Evolutionary conservation across 2,888 invertebrate species (phyloP), one percentile per base, ranked within the genome.

Genomic region (Gordius sp.): DNA sequence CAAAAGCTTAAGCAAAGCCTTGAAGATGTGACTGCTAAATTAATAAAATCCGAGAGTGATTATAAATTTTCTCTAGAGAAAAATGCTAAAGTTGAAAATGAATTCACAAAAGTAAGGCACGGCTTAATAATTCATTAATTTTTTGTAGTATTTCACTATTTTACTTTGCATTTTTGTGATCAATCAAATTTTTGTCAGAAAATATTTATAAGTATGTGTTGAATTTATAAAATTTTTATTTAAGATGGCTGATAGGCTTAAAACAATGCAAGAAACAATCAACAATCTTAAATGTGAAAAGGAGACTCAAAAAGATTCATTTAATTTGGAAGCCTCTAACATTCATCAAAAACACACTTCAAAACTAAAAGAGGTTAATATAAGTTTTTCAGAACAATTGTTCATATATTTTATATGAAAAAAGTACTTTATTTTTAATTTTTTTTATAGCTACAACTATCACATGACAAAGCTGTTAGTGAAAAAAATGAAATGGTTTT

Each of bases 401-500:
- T 13, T 33, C 39, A 13, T n/a, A 33, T 13, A 13, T 33, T 33
- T 33, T 33, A 33, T 33, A 33, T 33, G n/a, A 33, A 33, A 33
- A 33, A 13, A 33, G 8, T 33, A 13, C 8, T 33, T 13, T 33
- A 13, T 33, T 13, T 33, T 33, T 8, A n/a, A 33, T 33, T 13
- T 13, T 33, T 13, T n/a, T n/a, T n/a, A 33, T 13, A n/a, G n/a
- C 39, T 33, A 8, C 8, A 33, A 33, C 39, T 33, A n/a, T 33
- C 39, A n/a, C 39, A 13, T 33, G 47, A 47, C 20, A 47, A 20
- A 20, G 47, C 47, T 47, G 20, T 47, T n/a, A 20, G 4, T n/a
- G 47, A 47, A 18, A 47, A 47, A 47, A 47, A 47, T 20, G 23
- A 47, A 13, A 47, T 47, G 47, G 47, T 47, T 13, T 20, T 47